Conservation (phyloP, 23 tunicate species). For the Diplosoma virens region DNA sequence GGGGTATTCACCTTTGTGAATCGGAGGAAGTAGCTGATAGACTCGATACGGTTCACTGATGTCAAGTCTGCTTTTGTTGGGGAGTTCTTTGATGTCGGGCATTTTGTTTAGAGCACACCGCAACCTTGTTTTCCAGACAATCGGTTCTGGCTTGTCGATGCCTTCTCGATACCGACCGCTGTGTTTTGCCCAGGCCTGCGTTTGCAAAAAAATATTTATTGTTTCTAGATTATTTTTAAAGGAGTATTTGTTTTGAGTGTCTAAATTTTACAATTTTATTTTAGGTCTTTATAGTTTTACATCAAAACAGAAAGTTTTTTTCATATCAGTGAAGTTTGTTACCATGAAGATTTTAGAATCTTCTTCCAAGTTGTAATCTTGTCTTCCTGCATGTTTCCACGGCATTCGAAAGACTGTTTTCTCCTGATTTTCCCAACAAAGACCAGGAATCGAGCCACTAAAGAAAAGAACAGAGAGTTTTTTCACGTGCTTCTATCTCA, state of each 20-base stretch:
- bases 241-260: not conserved
- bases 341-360: slow-evolving; percentile 98
- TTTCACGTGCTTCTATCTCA: no score
- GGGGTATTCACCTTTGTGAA: slow-evolving; percentile 98
- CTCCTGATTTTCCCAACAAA: slow-evolving; percentile 92
- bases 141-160: slow-evolving; percentile 95
- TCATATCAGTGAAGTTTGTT: not conserved
- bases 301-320: no score
- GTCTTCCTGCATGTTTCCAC: slow-evolving; percentile 99
- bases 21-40: slow-evolving; percentile 89
- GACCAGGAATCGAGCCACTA: slow-evolving; percentile 93
- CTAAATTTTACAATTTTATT: no score
- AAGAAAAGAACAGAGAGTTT: not conserved
- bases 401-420: slow-evolving; percentile 99
- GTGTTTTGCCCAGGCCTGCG: slow-evolving; percentile 97
- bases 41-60: slow-evolving; percentile 97
- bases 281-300: no score
- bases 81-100: slow-evolving; percentile 96
- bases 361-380: slow-evolving; percentile 97
- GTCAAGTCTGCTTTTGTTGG: slow-evolving; percentile 87
- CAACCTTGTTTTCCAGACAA: slow-evolving; percentile 92
- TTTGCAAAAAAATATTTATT: not conserved
- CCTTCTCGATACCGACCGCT: slow-evolving; percentile 95
- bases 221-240: not conserved
- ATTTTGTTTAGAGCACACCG: slow-evolving; percentile 95